Base-by-base conservation (phyloP, 2,888 invertebrate species). In the Cryptocephalus primarius region DNA sequence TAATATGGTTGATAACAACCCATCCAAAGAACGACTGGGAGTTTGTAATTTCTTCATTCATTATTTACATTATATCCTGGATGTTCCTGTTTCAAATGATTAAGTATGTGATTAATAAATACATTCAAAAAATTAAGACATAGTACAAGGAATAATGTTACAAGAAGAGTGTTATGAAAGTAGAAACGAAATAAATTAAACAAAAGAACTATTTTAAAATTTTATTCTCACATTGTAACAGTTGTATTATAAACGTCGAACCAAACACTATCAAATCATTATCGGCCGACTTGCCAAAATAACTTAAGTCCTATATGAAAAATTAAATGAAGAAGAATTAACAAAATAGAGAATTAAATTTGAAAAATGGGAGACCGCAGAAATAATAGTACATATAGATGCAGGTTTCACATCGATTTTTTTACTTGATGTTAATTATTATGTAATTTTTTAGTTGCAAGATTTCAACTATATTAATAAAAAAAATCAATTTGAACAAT, bases 1-100 rank as follows among this genome's bases (percentile, higher is more conserved):
- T 75, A n/a, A 59, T 74, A 10, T 65, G 64, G 54, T 64, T 66
- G 49, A 70, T 76, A 39, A 39, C 76, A 8, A 54, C 58, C 8
- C 68, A 71, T 0, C 64, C 73, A 32, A 57, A 66, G 40, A 73
- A 76, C 52, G 73, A 74, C 39, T 61, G 56, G 59, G 68, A 70
- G 44, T 64, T 65, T 48, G 52, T 58, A 45, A 11, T 67, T 8
- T 50, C 66, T 9, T 46, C 63, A 1, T 9, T 60, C 1, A 42
- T 57, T 2, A 63, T 70, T 46, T 69, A 70, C 49, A 38, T 60
- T 9, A 59, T 70, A 48, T 70, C 70, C 1, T 65, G 65, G 67
- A 49, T 65, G 52, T 69, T 70, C 54, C 52, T 64, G 43, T 40
- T 60, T 11, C 60, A 61, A 45, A 68, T 69, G 46, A 12, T 56